Evolutionary conservation across 2,888 invertebrate species (phyloP).

Genomic region (Acanthosoma haemorrhoidale): DNA sequence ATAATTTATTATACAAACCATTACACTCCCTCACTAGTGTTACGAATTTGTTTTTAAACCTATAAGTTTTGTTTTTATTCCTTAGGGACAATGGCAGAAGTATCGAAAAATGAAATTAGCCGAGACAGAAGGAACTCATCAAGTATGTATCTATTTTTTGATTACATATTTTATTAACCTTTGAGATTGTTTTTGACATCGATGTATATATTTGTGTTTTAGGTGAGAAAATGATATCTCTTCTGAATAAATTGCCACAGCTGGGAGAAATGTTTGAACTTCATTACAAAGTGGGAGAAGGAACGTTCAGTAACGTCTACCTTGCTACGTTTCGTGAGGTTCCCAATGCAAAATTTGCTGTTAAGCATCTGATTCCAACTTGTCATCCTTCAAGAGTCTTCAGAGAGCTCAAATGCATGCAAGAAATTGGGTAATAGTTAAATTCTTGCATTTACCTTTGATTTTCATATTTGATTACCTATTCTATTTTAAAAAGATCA

Average conservation of each 20-base stretch:
- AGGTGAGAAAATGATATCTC: constrained; percentile 45
- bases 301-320: constrained; percentile 83
- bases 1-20: too few species aligned
- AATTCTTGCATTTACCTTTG: too few species aligned
- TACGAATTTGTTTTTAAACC: too few species aligned
- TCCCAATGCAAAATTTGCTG: constrained; percentile 60
- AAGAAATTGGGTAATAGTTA: constrained; percentile 61
- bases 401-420: constrained; percentile 73
- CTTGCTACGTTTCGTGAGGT: constrained; percentile 56
- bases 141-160: neutral
- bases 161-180: neutral
- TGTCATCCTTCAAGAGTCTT: constrained; percentile 75
- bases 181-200: neutral
- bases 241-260: constrained; percentile 55
- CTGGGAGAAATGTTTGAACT: constrained; percentile 60
- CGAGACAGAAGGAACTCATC: neutral
- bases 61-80: too few species aligned
- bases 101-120: neutral
- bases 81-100: neutral
- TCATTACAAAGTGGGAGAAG: constrained; percentile 70
- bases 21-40: too few species aligned
- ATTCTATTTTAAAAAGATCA: too few species aligned
- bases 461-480: too few species aligned
- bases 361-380: constrained; percentile 83
- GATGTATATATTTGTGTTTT: neutral